Conservation (phyloP, 2,113 vertebrate species). For the Centropus bengalensis region DNA sequence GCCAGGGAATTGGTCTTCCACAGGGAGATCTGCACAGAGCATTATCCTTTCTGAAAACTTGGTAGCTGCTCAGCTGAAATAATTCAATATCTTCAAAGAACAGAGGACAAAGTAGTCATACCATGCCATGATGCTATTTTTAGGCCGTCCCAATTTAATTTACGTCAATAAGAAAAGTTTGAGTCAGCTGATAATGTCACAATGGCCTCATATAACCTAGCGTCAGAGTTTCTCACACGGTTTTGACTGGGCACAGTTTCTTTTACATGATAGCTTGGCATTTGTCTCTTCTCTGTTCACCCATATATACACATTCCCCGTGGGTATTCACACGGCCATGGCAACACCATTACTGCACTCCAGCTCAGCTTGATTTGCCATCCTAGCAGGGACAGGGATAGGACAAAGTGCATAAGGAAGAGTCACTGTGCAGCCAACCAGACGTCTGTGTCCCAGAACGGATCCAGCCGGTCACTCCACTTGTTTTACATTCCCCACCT, state of each 20-base stretch:
- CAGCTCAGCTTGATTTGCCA: background rate
- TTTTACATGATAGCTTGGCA: background rate
- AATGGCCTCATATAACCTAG: background rate
- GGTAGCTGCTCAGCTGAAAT: background rate
- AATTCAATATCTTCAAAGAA: background rate
- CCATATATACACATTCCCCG: background rate
- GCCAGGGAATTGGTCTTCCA: background rate
- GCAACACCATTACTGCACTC: background rate
- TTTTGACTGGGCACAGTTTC: background rate
- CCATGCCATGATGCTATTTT: background rate
- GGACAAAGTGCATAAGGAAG: background rate
- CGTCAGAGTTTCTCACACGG: background rate
- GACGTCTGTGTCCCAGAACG: background rate
- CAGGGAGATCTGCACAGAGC: background rate
- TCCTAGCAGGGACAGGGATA: background rate
- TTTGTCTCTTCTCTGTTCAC: background rate
- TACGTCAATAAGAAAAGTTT: background rate
- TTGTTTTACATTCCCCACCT: background rate
- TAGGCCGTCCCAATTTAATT: background rate
- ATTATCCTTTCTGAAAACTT: background rate
- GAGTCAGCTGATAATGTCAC: background rate
- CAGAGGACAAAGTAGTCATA: background rate
- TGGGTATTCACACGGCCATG: background rate
- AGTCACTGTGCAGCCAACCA: background rate
- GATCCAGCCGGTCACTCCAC: background rate